These are phyloP conservation scores for Drosophila takahashii DNA, from an alignment of 1,140 invertebrate species.

Conservation along the genomic window DNA sequence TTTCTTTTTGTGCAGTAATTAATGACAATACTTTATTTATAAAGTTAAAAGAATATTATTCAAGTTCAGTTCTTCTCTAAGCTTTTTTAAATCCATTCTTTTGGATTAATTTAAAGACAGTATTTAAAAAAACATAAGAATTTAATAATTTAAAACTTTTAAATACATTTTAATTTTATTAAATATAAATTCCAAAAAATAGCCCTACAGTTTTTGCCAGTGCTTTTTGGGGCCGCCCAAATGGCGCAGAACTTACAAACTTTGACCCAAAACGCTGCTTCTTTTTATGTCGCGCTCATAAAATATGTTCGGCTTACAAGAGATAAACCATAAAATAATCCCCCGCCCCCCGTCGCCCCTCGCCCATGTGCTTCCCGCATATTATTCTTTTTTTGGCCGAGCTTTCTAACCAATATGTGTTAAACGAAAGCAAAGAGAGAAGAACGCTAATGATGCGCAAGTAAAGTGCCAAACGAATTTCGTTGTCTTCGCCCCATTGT, in stretches of 20 bases:
- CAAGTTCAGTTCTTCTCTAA: no score
- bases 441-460: constrained; percentile 57
- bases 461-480: constrained; percentile 54
- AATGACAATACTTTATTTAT: no score
- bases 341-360: not conserved
- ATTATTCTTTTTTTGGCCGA: constrained; percentile 6
- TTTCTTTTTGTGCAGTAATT: no score
- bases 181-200: no score
- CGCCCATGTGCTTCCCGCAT: not conserved
- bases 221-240: constrained; percentile 3
- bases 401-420: constrained; percentile 52
- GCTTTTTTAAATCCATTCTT: not conserved
- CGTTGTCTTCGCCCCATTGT: constrained; percentile 27
- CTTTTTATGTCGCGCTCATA: constrained; percentile 35
- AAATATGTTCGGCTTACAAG: constrained; percentile 45
- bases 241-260: constrained; percentile 36
- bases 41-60: no score
- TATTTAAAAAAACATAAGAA: no score
- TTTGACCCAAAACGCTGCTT: constrained; percentile 39
- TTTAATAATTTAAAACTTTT: no score
- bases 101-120: no score
- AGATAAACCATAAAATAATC: constrained; percentile 41
- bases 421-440: constrained; percentile 20
- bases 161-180: no score
- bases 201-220: not conserved